A percentile compares a stretch with the other conserved stretches of the same genome.
These are phyloP conservation scores for Percopsis transmontana DNA, from an alignment of 2,113 vertebrate genomes.

Conservation along the genomic window DNA sequence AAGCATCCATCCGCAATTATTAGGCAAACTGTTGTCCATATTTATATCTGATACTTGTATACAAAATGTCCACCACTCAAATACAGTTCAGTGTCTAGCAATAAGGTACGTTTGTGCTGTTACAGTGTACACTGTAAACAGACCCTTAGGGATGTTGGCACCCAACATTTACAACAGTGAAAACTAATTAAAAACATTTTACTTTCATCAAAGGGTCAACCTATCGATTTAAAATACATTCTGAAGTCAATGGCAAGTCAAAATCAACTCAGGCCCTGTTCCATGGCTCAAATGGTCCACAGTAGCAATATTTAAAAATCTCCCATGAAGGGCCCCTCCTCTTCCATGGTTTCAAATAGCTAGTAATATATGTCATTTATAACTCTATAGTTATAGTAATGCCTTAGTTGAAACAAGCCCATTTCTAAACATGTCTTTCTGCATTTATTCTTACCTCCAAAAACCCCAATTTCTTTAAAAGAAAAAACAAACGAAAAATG, in stretches of 20 bases:
- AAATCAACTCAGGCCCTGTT: conserved; percentile 20
- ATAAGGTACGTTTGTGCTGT: conserved; percentile 33
- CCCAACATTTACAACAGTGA: conserved; percentile 4
- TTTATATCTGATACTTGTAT: conserved; percentile 27
- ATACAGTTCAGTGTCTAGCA: conserved; percentile 35
- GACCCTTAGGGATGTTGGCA: conserved; percentile 25
- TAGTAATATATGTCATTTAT: conserved; percentile 35
- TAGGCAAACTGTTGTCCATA: conserved; percentile 11
- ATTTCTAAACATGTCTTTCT: conserved; percentile 41
- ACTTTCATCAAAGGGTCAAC: conserved; percentile 52
- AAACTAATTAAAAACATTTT: conserved; percentile 43
- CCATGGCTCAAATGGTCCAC: conserved; percentile 15
- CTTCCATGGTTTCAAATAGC: conserved; percentile 61
- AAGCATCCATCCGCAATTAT: conserved; percentile 18
- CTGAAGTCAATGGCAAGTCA: conserved; percentile 50
- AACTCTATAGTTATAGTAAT: conserved; percentile 33
- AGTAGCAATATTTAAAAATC: conserved; percentile 58
- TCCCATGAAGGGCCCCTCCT: conserved; percentile 38
- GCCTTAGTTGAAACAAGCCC: conserved; percentile 29
- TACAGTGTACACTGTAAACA: conserved; percentile 29
- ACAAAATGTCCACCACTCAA: conserved; percentile 36
- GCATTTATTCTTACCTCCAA: conserved; percentile 58
- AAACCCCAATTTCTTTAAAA: conserved; percentile 16
- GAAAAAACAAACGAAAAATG: conserved; percentile 40
- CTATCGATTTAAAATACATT: conserved; percentile 51